Evolutionary conservation across 2,888 invertebrate species (phyloP).

Genomic region (Dolichopus griseipennis): DNA sequence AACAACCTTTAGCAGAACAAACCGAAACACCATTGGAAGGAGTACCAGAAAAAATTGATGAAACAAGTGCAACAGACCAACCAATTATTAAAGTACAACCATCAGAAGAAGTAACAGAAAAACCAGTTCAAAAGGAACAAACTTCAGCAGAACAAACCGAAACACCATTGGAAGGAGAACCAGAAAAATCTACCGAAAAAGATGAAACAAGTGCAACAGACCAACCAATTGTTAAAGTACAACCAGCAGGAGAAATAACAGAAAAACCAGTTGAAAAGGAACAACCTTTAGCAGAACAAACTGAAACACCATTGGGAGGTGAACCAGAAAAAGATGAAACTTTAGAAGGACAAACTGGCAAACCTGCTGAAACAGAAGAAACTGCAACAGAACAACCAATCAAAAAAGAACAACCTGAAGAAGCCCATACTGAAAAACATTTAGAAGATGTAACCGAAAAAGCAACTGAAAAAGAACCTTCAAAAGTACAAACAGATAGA

Average conservation of each 20-base stretch:
- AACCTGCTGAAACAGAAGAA: too few relatives aligned
- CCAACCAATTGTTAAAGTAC: background rate
- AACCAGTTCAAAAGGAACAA: constrained; percentile 11
- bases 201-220: background rate
- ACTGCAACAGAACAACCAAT: background rate
- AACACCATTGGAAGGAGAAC: too few relatives aligned
- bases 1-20: constrained; percentile 11
- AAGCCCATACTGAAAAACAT: too few relatives aligned
- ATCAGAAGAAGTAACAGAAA: background rate
- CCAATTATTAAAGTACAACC: background rate
- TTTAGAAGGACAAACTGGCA: too few relatives aligned
- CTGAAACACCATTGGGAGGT: constrained; percentile 20
- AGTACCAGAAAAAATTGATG: constrained; percentile 13
- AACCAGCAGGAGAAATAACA: background rate
- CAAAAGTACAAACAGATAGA: too few relatives aligned
- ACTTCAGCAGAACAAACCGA: constrained; percentile 10
- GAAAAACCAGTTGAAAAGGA: background rate
- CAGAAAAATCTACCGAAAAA: too few relatives aligned
- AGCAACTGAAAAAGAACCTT: too few relatives aligned
- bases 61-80: background rate
- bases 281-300: constrained; percentile 11
- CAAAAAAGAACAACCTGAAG: too few relatives aligned
- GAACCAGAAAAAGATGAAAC: constrained; percentile 15
- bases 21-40: constrained; percentile 20
- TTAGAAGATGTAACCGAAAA: too few relatives aligned